A percentile compares a stretch with the other conserved stretches of the same genome.
These are phyloP conservation scores for Junco hyemalis DNA, from an alignment of 2,113 vertebrate species.

Conservation along the genomic window DNA sequence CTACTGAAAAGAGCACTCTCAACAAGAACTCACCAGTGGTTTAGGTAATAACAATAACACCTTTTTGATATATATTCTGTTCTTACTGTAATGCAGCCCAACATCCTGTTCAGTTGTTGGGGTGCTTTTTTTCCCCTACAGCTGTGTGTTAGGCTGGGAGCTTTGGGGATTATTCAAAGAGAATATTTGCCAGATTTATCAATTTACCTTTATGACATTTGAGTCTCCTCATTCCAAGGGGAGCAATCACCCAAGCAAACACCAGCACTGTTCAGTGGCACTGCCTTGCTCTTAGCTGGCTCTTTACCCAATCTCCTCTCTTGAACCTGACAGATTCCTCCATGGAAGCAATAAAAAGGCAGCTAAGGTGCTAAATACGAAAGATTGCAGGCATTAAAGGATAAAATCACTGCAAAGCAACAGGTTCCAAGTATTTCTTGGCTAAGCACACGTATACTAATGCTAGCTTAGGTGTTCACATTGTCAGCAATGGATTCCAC, in stretches of 20 bases:
- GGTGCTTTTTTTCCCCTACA: neutral
- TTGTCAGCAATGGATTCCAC: neutral
- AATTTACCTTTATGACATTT: neutral
- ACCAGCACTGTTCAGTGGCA: neutral
- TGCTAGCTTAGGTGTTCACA: constrained; percentile 2
- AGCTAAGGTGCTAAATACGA: neutral
- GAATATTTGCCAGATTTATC: constrained; percentile 7
- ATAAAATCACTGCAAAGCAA: constrained; percentile 24
- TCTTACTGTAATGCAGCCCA: neutral
- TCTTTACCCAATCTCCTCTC: neutral
- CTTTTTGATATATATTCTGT: constrained; percentile 14
- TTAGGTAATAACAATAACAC: neutral
- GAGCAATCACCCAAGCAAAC: neutral
- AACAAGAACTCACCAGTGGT: neutral
- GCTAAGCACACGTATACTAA: neutral
- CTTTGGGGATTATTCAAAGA: neutral
- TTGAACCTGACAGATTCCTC: neutral
- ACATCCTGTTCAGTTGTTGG: neutral
- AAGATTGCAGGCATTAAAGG: constrained; percentile 24
- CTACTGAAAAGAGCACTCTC: neutral
- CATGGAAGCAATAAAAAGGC: constrained; percentile 16
- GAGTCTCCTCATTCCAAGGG: neutral
- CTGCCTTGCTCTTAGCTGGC: neutral
- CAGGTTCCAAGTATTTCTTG: constrained; percentile 39
- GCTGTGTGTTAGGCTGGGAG: neutral